phyloP scores from a whole-genome alignment of 2,888 invertebrate genomes.

The Harpagoxenus sublaevis region DNA sequence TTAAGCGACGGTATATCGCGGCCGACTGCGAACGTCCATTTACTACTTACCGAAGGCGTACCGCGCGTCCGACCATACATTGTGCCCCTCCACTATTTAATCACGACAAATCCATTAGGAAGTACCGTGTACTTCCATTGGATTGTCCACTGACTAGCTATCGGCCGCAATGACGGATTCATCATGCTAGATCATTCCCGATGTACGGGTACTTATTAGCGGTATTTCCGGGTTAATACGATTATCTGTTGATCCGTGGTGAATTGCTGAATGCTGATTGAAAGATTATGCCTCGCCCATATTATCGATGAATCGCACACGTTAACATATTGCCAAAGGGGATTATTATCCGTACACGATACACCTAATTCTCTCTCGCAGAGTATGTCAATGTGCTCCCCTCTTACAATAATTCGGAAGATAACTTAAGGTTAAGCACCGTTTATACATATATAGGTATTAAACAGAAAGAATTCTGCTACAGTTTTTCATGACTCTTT shows the following conservation, averaged over 20 bases:
- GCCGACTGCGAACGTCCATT: constrained; percentile 37
- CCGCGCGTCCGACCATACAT: constrained; percentile 26
- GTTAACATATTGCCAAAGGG: constrained; percentile 30
- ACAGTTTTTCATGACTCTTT: background rate
- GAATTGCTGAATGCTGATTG: constrained; percentile 23
- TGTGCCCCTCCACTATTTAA: constrained; percentile 36
- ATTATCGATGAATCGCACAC: background rate
- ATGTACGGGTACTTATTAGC: constrained; percentile 46
- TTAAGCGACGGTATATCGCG: constrained; percentile 50
- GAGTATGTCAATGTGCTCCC: background rate
- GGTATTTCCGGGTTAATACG: constrained; percentile 22
- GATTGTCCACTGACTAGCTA: constrained; percentile 57
- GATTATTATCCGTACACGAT: background rate
- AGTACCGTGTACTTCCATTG: constrained; percentile 31
- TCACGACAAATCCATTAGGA: constrained; percentile 52
- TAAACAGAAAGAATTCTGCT: background rate
- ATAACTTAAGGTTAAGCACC: background rate
- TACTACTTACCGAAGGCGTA: constrained; percentile 29
- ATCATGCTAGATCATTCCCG: constrained; percentile 25
- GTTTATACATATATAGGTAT: background rate
- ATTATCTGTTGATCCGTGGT: constrained; percentile 35
- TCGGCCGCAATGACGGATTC: constrained; percentile 51
- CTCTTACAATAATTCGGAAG: background rate
- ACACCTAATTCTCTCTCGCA: background rate
- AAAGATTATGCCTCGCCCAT: constrained; percentile 30